Conservation (phyloP, 2,797 vertebrate species). For the Melanotaenia boesemani region DNA sequence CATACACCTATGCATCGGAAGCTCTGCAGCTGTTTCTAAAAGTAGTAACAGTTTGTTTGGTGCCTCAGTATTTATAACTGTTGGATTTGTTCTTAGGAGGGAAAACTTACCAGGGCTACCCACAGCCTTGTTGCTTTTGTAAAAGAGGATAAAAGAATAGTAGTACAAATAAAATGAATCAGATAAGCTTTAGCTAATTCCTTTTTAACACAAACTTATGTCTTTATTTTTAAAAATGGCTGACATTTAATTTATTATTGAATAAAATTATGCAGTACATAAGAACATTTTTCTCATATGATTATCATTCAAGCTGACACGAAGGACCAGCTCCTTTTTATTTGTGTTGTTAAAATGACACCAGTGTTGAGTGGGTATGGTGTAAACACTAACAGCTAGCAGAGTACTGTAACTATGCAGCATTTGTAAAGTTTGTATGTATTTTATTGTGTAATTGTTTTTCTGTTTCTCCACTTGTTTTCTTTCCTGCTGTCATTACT, state of each 20-base stretch:
- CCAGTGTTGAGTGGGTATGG: neutral
- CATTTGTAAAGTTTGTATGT: neutral
- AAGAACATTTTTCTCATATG: no score
- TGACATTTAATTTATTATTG: no score
- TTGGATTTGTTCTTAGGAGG: neutral
- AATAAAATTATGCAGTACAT: no score
- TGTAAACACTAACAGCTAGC: neutral
- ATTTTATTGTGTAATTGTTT: neutral
- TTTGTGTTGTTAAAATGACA: neutral
- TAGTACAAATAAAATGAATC: neutral
- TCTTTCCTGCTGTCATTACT: constrained; percentile 11
- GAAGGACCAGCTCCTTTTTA: neutral
- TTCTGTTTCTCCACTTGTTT: constrained; percentile 8
- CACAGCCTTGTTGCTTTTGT: accelerated
- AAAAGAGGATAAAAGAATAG: neutral
- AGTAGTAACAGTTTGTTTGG: constrained; percentile 46
- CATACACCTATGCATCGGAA: constrained; percentile 14
- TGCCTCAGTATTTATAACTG: constrained; percentile 36
- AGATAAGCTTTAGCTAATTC: neutral
- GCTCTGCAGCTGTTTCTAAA: constrained; percentile 47
- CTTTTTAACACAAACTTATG: no score
- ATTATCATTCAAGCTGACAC: no score
- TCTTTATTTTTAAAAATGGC: no score
- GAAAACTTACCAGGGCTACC: neutral
- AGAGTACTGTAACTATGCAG: neutral